Base-by-base conservation (phyloP, 2,888 invertebrate genomes). In the Tetanocera ferruginea region DNA sequence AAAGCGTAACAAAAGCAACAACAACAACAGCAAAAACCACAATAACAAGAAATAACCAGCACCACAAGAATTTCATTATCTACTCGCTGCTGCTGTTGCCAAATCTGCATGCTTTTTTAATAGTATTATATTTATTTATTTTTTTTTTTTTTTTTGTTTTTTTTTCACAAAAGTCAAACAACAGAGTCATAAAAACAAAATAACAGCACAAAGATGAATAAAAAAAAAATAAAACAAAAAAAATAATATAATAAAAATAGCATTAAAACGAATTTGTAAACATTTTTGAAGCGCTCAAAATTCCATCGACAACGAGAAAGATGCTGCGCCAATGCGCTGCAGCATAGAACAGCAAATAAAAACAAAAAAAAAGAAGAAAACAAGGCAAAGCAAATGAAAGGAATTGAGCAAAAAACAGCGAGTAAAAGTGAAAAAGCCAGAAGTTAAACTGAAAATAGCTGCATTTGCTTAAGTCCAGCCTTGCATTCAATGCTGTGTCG, bases 211-310 rank as follows among this genome's bases (percentile, higher is more conserved):
- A 34, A 6, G 34, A 34, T 19, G 5, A 60, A 49, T 19, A 73
- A 52, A n/a, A 34, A 64, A 9, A 25, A 14, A 3, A 43, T 3
- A 3, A 25, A 25, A 34, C 5, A 9, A 28, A 23, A 23, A 23
- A 37, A 43, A 34, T 34, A 2, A 3, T 28, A 57, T 34, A 71
- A 52, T 52, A 70, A 70, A 70, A 55, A 69, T 43, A 17, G 19
- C 34, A 73, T 62, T 73, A 62, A 25, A 49, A 43, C 5, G 49
- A 62, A 49, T 62, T 62, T 62, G 73, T 62, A 73, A 73, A 62
- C 57, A 73, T 62, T 62, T 43, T 62, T 19, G 43, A 73, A 60
- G 60, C 72, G 37, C 72, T 73, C 60, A 73, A 60, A 60, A 73
- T 43, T 73, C 62, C 60, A 60, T 43, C 37, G 62, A 62, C 28